These are phyloP conservation scores for Saturnia japonica DNA, from an alignment of 2,888 invertebrate species.

Conservation along the genomic window DNA sequence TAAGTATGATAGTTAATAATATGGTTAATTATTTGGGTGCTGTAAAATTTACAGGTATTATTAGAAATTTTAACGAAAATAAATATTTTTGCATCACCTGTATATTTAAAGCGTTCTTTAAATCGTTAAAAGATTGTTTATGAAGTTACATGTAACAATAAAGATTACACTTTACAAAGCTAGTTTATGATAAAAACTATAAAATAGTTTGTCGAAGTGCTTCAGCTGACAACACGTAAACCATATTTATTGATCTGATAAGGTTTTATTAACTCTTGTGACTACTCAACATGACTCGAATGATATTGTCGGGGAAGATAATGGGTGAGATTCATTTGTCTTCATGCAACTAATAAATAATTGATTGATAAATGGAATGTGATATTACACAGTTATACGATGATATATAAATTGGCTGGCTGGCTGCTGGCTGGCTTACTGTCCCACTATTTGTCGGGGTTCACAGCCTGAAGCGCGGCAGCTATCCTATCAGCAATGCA, in stretches of 20 bases:
- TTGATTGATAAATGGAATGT: background rate
- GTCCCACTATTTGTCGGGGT: too few relatives aligned
- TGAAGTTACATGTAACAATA: background rate
- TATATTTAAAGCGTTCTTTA: background rate
- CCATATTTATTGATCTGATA: constrained; percentile 4
- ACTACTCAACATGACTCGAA: background rate
- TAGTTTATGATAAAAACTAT: background rate
- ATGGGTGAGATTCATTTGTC: background rate
- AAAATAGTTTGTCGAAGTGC: background rate
- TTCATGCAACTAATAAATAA: background rate
- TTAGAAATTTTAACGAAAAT: too few relatives aligned
- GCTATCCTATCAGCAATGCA: too few relatives aligned
- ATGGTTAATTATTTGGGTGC: too few relatives aligned
- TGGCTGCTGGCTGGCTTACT: too few relatives aligned
- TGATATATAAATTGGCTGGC: background rate
- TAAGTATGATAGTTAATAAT: background rate
- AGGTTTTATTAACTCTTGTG: background rate
- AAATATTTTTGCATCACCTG: background rate
- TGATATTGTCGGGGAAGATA: background rate
- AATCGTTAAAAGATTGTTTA: background rate
- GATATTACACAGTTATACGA: background rate
- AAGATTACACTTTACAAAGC: background rate
- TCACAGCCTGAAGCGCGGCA: too few relatives aligned
- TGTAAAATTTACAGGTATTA: too few relatives aligned
- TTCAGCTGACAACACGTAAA: background rate